Percentiles rank a stretch among this genome's conserved stretches.
Conservation (phyloP, 2,888 invertebrate species). For the Halocaridina rubra region DNA sequence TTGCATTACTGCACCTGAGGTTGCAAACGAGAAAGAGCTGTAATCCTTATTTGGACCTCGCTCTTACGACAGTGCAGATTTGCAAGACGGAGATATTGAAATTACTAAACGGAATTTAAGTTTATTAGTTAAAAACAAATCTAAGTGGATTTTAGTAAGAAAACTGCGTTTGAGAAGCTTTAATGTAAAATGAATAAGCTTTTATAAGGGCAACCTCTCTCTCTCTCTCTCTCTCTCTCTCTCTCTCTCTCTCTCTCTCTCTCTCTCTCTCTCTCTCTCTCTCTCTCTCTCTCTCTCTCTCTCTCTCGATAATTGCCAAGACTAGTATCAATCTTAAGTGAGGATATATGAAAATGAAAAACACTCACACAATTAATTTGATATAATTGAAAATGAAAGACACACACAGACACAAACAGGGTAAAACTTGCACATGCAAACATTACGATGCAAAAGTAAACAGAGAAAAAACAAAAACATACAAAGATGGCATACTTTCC, state of each 20-base stretch:
- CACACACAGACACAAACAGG: neutral
- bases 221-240: neutral
- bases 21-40: neutral
- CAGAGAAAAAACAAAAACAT: neutral
- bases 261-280: constrained; percentile 4
- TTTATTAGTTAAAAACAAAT: too few relatives aligned
- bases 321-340: neutral
- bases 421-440: neutral
- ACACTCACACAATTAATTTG: neutral
- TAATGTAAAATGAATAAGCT: neutral
- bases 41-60: neutral
- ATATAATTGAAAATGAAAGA: neutral
- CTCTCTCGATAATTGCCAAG: neutral
- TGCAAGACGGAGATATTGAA: neutral
- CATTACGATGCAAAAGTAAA: too few relatives aligned
- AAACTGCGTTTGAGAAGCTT: neutral
- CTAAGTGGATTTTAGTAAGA: too few relatives aligned
- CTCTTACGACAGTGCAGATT: neutral
- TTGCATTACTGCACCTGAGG: too few relatives aligned
- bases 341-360: neutral
- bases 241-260: too few relatives aligned
- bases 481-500: neutral
- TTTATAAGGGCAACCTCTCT: constrained; percentile 30
- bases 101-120: too few relatives aligned
- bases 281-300: constrained; percentile 6